Conservation (phyloP, 2,113 vertebrate genomes). For the Cricetomys ansorgei region DNA sequence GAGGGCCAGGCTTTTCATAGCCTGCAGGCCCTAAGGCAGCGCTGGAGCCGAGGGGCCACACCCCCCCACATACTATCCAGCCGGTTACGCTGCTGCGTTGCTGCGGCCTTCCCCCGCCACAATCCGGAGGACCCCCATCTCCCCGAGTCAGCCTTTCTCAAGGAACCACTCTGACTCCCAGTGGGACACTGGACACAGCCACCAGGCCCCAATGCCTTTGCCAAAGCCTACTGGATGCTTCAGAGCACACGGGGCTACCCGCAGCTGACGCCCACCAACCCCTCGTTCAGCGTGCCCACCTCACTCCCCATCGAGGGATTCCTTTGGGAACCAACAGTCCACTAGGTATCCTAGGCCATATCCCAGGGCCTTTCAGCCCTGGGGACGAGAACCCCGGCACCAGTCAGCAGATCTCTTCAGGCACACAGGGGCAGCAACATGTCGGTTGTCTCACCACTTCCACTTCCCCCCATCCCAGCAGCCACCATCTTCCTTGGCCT, state of each 20-base stretch:
- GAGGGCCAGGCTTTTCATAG: constrained; percentile 15
- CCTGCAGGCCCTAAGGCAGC: constrained; percentile 7
- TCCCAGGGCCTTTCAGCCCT: background rate
- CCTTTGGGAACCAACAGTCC: background rate
- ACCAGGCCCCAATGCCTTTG: background rate
- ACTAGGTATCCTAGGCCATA: background rate
- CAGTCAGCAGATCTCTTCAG: background rate
- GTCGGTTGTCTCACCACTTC: constrained; percentile 79
- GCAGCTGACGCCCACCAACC: background rate
- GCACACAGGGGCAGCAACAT: constrained; percentile 69
- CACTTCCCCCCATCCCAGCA: constrained; percentile 70
- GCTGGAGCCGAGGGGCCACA: constrained; percentile 69
- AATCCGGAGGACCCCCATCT: background rate
- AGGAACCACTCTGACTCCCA: constrained; percentile 4
- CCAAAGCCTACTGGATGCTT: constrained; percentile 11
- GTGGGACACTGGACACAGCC: background rate
- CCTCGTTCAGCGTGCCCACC: background rate
- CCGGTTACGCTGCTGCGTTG: background rate
- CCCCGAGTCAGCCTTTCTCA: background rate
- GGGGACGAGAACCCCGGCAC: background rate
- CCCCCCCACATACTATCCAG: constrained; percentile 52
- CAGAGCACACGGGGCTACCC: background rate
- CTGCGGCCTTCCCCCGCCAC: background rate
- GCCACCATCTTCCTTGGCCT: constrained; percentile 78
- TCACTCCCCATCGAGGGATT: background rate